Conservation (phyloP, 2,797 vertebrate species). For the Poecilia picta region DNA sequence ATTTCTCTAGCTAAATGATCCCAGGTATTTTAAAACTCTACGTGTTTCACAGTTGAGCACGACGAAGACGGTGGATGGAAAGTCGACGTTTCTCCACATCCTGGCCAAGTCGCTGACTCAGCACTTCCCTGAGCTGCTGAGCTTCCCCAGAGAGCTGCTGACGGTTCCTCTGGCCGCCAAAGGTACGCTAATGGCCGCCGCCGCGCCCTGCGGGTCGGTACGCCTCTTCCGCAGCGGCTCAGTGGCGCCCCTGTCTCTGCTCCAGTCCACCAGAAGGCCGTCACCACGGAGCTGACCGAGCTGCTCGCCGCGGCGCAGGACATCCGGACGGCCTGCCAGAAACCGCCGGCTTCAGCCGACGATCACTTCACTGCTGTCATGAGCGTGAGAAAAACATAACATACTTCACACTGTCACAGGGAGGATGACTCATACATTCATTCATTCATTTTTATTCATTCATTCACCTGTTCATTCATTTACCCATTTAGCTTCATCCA, state of each 20-base stretch:
- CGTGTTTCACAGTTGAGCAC: conserved; percentile 87
- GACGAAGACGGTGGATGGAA: conserved; percentile 97
- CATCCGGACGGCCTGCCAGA: conserved; percentile 90
- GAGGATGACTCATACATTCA: no score
- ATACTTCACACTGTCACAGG: no score
- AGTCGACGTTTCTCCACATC: conserved; percentile 97
- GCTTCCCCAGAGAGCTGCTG: conserved; percentile 93
- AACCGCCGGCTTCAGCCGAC: conserved; percentile 86
- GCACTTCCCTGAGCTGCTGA: conserved; percentile 97
- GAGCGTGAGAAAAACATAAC: conserved; percentile 82
- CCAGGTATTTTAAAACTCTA: not conserved
- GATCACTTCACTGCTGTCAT: conserved; percentile 93
- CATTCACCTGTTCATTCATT: no score
- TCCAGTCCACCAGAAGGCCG: conserved; percentile 91
- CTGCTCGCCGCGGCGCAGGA: conserved; percentile 91
- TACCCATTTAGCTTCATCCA: no score
- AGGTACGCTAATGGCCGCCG: conserved; percentile 77
- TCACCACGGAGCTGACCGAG: conserved; percentile 91
- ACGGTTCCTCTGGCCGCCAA: conserved; percentile 95
- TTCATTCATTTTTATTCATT: no score
- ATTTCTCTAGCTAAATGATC: no score
- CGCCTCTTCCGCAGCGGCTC: not conserved
- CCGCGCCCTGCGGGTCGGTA: not conserved
- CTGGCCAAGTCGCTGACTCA: conserved; percentile 98
- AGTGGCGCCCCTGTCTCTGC: not conserved